Evolutionary conservation across 2,888 invertebrate genomes (phyloP), one percentile per base, ranked within the genome.

Genomic region (Perizoma affinitatum): DNA sequence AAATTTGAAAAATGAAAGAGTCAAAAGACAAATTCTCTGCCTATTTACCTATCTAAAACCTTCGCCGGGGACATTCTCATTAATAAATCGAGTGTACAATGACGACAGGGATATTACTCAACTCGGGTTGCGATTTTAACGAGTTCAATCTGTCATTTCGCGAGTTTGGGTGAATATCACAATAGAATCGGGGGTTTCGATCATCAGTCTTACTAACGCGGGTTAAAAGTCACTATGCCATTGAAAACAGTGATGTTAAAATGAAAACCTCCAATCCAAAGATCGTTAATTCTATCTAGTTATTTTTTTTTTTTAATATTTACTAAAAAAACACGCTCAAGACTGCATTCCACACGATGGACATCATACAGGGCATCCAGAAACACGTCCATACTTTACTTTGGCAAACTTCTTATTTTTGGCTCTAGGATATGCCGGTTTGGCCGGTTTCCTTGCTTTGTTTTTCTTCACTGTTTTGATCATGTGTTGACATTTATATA

Each of bases 11-110:
- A 35, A 38, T 22, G 6, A 6, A 49, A 40, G 36, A 33, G 33
- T 35, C 9, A 6, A 48, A 45, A 61, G 50, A 6, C 49, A 41
- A 61, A 50, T 46, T 48, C 33, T 57, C 9, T 45, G 38, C 47
- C 42, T n/a, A 48, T 61, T 45, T 41, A 47, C 38, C 46, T 54
- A 48, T 48, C 54, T 47, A 42, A 51, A 55, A 51, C 36, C 60
- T 40, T 49, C 41, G 9, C 47, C 11, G 8, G 36, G 43, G 49
- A 44, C 54, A 36, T 50, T 40, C 46, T 56, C 68, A 68, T 68
- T 65, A 62, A 64, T 65, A 65, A 64, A 50, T 48, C 42, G 43
- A 55, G 53, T 52, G 48, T 63, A 65, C 61, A 68, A 68, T 66
- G 65, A 51, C 63, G 63, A 56, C 59, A 40, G 56, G 48, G 43